A percentile compares a stretch with the other conserved stretches of the same genome.
phyloP scores from a whole-genome alignment of 1,140 invertebrate genomes.

The Wasmannia auropunctata region DNA sequence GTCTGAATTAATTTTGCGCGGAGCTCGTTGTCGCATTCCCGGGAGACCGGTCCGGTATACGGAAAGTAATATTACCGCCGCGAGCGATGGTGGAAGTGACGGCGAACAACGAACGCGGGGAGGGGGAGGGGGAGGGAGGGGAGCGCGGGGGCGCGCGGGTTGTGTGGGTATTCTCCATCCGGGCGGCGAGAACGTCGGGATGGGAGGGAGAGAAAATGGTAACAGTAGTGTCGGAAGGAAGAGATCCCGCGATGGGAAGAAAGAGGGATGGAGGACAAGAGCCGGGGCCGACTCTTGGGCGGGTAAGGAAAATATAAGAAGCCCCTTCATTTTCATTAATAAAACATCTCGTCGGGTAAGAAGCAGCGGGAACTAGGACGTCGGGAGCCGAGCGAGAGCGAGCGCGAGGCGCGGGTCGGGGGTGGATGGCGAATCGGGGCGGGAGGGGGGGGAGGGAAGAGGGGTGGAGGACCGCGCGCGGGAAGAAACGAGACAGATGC shows the following conservation, averaged over 20 bases:
- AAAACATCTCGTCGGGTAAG: constrained; percentile 77
- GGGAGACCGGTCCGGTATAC: constrained; percentile 50
- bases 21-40: constrained; percentile 71
- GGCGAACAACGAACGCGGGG: background rate
- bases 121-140: no score
- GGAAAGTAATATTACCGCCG: constrained; percentile 69
- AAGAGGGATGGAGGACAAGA: constrained; percentile 47
- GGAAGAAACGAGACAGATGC: constrained; percentile 57
- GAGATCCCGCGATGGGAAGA: constrained; percentile 11
- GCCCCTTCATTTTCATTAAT: constrained; percentile 79
- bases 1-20: constrained; percentile 72
- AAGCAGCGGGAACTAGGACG: constrained; percentile 46
- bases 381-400: constrained; percentile 16
- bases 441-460: no score
- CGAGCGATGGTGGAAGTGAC: constrained; percentile 51
- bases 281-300: constrained; percentile 28
- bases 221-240: constrained; percentile 29
- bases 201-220: no score
- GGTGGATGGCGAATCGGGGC: background rate
- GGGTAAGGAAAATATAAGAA: constrained; percentile 75
- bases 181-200: constrained; percentile 16
- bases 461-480: background rate
- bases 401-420: constrained; percentile 41
- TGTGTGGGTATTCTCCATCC: constrained; percentile 2
- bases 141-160: background rate